Evolutionary conservation across 2,113 vertebrate species (phyloP).

Genomic region (Anoplopoma fimbria): DNA sequence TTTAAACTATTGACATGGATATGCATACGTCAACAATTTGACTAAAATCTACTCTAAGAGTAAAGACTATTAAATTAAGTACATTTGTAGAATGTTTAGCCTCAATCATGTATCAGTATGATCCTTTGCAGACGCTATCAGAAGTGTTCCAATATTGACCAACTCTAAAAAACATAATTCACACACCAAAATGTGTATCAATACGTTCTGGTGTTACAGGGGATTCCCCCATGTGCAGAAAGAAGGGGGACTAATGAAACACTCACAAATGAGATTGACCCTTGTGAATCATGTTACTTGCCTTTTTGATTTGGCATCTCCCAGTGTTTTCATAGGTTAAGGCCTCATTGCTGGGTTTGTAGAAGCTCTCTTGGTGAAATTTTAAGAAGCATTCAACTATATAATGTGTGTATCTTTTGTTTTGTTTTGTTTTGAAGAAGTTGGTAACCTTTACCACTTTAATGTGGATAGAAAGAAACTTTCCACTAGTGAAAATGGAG

Average conservation of each 20-base stretch:
- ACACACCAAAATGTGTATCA: background rate
- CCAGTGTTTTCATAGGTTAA: constrained; percentile 53
- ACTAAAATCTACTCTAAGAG: constrained; percentile 63
- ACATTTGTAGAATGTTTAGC: constrained; percentile 50
- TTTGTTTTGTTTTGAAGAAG: constrained; percentile 44
- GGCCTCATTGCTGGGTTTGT: constrained; percentile 40
- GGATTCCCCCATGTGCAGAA: background rate
- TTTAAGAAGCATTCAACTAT: constrained; percentile 55
- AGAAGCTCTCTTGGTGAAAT: constrained; percentile 49
- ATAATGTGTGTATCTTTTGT: constrained; percentile 39
- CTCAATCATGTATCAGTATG: constrained; percentile 13
- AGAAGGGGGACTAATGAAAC: constrained; percentile 28
- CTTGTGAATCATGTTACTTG: constrained; percentile 63
- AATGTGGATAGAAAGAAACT: constrained; percentile 60
- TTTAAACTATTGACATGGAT: constrained; percentile 18
- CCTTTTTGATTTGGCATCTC: constrained; percentile 46
- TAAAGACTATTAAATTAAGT: constrained; percentile 48
- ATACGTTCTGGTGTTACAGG: constrained; percentile 19
- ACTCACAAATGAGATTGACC: constrained; percentile 66
- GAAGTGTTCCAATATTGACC: constrained; percentile 20
- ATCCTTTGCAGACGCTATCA: constrained; percentile 5
- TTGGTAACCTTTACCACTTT: constrained; percentile 61
- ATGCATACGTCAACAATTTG: constrained; percentile 28
- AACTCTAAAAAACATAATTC: constrained; percentile 13
- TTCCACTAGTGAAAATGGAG: constrained; percentile 73